Base-by-base conservation (phyloP, 2,888 invertebrate genomes). In the Liopterus haemorrhoidalis region DNA sequence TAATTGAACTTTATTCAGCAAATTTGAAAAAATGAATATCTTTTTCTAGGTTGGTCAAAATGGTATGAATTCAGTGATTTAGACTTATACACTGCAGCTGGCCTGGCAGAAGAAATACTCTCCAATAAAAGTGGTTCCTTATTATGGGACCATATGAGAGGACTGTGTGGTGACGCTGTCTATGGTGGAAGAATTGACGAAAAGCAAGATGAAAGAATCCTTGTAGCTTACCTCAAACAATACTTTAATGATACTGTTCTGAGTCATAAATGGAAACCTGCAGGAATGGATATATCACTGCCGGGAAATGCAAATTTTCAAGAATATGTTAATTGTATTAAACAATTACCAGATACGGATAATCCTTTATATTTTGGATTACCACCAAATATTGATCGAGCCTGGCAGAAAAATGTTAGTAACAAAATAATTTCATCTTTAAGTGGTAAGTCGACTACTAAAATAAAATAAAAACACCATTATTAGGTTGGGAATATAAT, bases 141-240 rank as follows among this genome's bases (percentile, higher is more conserved):
- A 2, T 76, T 81, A 54, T 90, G 89, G 88, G 75, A 79, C 43
- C 79, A 81, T 52, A 70, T 92, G 36, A 81, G 81, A 56, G 89
- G 89, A 2, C 68, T 93, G 15, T 78, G 82, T 59, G 81, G 82
- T 57, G 78, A 81, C 53, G 84, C 89, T 0, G 82, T 91, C 36
- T 93, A 91, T 60, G 92, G 91, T 0, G 92, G 92, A 0, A 72
- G 89, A 39, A 77, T 93, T 15, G 90, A 91, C 65, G 87, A 88
- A 58, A 66, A 69, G 3, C 81, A 82, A 58, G 93, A 93, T 64
- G 67, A 74, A 51, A 67, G 74, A 20, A 79, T 85, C 8, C 64
- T 89, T 52, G 70, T 70, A 51, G 78, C 82, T 1, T 85, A 86
- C 57, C 67, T 91, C 8, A 64, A 70, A 12, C 72, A 78, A 41